Conservation (phyloP, 2,113 vertebrate genomes). For the Thunnus thynnus region DNA sequence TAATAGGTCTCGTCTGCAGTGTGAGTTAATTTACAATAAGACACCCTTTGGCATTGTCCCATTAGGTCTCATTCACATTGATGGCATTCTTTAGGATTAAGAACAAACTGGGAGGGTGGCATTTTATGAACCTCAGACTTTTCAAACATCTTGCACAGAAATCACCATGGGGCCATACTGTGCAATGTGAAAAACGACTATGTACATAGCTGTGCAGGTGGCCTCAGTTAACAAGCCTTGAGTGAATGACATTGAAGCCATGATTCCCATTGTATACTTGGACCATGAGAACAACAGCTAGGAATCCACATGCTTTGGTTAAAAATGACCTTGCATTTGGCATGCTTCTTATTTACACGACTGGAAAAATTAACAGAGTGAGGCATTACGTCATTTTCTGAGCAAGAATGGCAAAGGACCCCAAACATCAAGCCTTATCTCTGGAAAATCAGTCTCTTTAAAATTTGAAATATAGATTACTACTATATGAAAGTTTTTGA, state of each 20-base stretch:
- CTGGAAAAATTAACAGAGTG: not conserved
- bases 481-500: not conserved
- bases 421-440: not conserved
- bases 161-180: constrained; percentile 1
- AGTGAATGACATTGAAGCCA: constrained; percentile 30
- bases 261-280: constrained; percentile 31
- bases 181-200: constrained; percentile 6
- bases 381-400: not conserved
- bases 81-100: constrained; percentile 60
- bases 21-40: constrained; percentile 75
- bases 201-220: constrained; percentile 53
- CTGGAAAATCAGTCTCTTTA: not conserved
- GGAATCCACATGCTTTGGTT: constrained; percentile 8
- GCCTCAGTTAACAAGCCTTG: constrained; percentile 46
- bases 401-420: not conserved
- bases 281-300: constrained; percentile 1
- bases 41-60: constrained; percentile 55
- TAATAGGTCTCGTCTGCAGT: constrained; percentile 71
- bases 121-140: constrained; percentile 63
- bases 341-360: constrained; percentile 17
- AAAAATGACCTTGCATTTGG: constrained; percentile 10
- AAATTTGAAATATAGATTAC: not conserved
- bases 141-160: constrained; percentile 41
- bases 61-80: constrained; percentile 54
- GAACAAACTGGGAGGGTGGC: constrained; percentile 17